Evolutionary conservation across 23 tunicate species (phyloP).

Genomic region (Oikopleura dioica): DNA sequence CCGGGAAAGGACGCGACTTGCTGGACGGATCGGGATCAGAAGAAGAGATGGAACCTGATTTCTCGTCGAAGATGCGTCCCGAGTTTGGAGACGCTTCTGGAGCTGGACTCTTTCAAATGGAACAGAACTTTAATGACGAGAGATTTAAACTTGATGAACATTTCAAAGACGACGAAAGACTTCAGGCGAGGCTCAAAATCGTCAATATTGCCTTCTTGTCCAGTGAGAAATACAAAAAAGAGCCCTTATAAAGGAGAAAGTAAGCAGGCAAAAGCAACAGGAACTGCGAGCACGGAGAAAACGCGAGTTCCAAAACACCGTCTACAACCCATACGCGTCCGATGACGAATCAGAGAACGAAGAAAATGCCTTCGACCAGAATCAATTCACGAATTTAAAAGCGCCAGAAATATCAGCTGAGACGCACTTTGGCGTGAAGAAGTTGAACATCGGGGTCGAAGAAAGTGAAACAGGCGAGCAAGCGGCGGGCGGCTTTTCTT

Average conservation of each 20-base stretch:
- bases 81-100: neutral
- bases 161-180: neutral
- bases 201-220: neutral
- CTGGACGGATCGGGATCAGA: neutral
- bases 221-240: no score
- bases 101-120: neutral
- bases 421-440: neutral
- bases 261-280: neutral
- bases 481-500: neutral
- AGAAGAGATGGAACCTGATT: neutral
- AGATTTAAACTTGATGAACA: neutral
- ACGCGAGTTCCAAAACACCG: neutral
- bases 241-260: no score
- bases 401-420: neutral
- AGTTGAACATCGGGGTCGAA: neutral
- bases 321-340: neutral
- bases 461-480: neutral
- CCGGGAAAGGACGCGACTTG: neutral
- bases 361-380: neutral
- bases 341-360: neutral
- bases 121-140: neutral
- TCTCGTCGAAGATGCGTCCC: neutral
- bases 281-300: neutral
- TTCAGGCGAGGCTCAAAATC: neutral
- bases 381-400: neutral